Evolutionary conservation across 2,113 vertebrate species (phyloP).

Genomic region (Ictalurus punctatus): DNA sequence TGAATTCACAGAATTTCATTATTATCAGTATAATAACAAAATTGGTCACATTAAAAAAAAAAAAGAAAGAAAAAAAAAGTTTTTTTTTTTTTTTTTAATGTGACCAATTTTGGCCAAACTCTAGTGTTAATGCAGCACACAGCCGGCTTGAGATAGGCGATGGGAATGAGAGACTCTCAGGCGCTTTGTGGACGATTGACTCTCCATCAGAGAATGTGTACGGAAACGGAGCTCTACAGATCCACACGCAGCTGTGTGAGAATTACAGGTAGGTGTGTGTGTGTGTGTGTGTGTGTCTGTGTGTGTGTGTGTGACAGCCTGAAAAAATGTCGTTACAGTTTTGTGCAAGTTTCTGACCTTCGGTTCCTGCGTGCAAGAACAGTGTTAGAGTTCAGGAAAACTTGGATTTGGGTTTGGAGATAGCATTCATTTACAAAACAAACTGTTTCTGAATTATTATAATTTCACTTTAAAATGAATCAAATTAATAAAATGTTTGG

Average conservation of each 20-base stretch:
- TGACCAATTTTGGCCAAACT: no score
- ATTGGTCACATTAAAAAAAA: background rate
- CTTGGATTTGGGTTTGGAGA: background rate
- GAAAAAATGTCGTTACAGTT: background rate
- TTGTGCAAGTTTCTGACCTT: background rate
- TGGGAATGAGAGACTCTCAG: background rate
- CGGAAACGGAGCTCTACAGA: background rate
- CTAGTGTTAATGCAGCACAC: background rate
- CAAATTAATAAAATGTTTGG: no score
- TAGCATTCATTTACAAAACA: no score
- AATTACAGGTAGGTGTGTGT: slow-evolving; percentile 7
- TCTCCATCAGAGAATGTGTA: background rate
- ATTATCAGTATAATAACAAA: background rate
- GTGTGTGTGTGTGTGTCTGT: no score
- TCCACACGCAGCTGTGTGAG: background rate
- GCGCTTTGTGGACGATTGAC: background rate
- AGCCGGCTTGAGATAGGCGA: background rate
- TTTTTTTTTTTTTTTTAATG: no score
- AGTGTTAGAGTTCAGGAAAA: background rate
- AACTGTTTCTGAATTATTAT: no score
- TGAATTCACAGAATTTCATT: background rate
- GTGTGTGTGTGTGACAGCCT: no score
- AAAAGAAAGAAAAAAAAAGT: no score
- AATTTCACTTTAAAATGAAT: no score
- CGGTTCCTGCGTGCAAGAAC: background rate